Evolutionary conservation across 1,140 invertebrate species (phyloP), one percentile per base, ranked within the genome.

Genomic region (Camponotus pennsylvanicus): DNA sequence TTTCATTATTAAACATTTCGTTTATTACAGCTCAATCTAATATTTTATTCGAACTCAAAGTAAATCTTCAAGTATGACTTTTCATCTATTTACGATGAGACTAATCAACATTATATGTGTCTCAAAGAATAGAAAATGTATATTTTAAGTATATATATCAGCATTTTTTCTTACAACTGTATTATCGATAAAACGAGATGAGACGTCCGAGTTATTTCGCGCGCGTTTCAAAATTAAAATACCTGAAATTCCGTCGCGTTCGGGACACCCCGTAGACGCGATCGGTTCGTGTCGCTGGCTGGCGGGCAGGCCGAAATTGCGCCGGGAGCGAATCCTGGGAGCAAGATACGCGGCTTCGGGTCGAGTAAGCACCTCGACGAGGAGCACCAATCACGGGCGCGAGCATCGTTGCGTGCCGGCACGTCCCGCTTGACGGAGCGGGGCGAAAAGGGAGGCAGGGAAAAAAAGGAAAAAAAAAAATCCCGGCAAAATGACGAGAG

Each of bases 321-420:
- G 82, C 66, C 61, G 59, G 77, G 71, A 77, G 52, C 59, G 71
- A 90, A 88, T 80, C 82, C 85, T 85, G 85, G 32, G 77, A 87
- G 67, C 79, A 59, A 85, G 86, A 88, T 73, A 87, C 59, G 71
- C 71, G 76, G 77, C 69, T 86, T 71, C 64, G 75, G 86, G 86
- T 83, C 79, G 79, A 73, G 79, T 83, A 83, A 83, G 79, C 79
- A 83, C 79, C 79, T 83, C 79, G 69, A 85, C 73, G 86, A 89
- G 79, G 85, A 82, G 88, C 91, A 91, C 92, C 92, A 89, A 93
- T 93, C 90, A 91, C 89, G 89, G 88, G 69, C 80, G 88, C 88
- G 85, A 89, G 88, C 88, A 89, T 89, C 90, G 90, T 92, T 92
- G 93, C 92, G 92, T 93, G 92, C 91, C 91, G 89, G 90, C 92